Evolutionary conservation across 2,797 vertebrate genomes (phyloP), one percentile per base, ranked within the genome.

Genomic region (Notolepis coatsorum): DNA sequence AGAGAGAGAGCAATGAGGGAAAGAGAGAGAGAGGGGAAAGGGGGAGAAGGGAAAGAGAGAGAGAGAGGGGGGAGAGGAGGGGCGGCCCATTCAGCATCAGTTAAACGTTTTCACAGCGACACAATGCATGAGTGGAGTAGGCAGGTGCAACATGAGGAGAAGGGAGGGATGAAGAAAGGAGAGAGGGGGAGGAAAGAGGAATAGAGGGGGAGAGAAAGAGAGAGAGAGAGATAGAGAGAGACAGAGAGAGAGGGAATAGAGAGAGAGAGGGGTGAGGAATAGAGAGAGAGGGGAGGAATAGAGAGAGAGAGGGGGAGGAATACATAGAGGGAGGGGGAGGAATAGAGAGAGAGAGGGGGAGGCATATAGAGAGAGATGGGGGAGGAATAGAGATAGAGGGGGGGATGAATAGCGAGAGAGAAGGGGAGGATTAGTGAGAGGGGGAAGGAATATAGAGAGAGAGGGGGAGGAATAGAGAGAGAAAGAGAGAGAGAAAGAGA

Each of bases 21-120:
- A 84, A 80, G 72, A 48, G 73, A 21, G 15, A 46, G 52, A 61
- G 67, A 54, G 71, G 69, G 69, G 45, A 8, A 21, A 20, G 42
- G 31, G 13, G 31, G 31, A 48, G 55, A 59, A 66, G 50, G 58
- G 75, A 65, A 1, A 31, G 81, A 75, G 87, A 87, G 89, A 83
- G 84, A 83, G 53, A 37, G 65, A 70, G 52, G 72, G 68, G n/a
- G 17, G n/a, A 23, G 31, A 17, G 45, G 61, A 55, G 77, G 61
- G 71, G 61, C 79, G 62, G 84, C 86, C 71, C 90, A 89, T 95
- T 96, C 94, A 96, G 92, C 90, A 92, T 93, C 94, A 89, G 93
- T 96, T 96, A 95, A 97, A 96, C 96, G 95, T 96, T 97, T 97
- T 96, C 95, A 95, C 94, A 96, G 94, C 92, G 73, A 91, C 93